Percentiles rank a stretch among this genome's conserved stretches.
phyloP scores from a whole-genome alignment of 2,888 invertebrate genomes.

The Megalurothrips usitatus region DNA sequence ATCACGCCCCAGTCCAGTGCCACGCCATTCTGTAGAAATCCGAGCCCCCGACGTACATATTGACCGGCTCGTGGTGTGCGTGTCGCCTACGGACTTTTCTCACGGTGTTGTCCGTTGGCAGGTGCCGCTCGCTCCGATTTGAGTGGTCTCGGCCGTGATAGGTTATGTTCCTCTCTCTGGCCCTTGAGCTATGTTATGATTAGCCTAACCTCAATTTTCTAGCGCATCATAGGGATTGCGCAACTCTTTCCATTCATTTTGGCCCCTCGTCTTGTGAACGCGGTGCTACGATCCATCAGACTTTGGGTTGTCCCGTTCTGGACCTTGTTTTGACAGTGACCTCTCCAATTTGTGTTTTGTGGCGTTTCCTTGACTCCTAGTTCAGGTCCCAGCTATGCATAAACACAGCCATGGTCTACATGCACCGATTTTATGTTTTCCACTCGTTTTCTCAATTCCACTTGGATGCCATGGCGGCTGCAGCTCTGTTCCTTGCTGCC shows the following conservation, averaged over 20 bases:
- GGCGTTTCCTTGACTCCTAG: slow-evolving; percentile 43
- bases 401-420: slow-evolving; percentile 97
- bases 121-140: no score
- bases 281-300: no score
- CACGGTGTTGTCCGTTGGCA: no score
- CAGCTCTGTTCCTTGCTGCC: slow-evolving; percentile 92
- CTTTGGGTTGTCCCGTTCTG: no score
- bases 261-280: no score
- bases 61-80: no score
- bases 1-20: neutral
- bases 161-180: neutral
- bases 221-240: neutral
- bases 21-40: slow-evolving; percentile 6
- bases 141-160: neutral
- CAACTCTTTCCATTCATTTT: neutral
- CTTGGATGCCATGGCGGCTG: slow-evolving; percentile 89
- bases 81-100: no score
- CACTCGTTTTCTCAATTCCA: slow-evolving; percentile 95
- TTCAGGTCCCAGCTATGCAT: slow-evolving; percentile 88
- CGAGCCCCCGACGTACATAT: no score
- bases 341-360: no score
- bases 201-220: slow-evolving; percentile 9
- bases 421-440: slow-evolving; percentile 99
- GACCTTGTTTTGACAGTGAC: no score
- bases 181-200: neutral